A percentile compares a stretch with the other conserved stretches of the same genome.
phyloP scores from a whole-genome alignment of 2,113 vertebrate species.

The Pachypanchax playfairii region DNA sequence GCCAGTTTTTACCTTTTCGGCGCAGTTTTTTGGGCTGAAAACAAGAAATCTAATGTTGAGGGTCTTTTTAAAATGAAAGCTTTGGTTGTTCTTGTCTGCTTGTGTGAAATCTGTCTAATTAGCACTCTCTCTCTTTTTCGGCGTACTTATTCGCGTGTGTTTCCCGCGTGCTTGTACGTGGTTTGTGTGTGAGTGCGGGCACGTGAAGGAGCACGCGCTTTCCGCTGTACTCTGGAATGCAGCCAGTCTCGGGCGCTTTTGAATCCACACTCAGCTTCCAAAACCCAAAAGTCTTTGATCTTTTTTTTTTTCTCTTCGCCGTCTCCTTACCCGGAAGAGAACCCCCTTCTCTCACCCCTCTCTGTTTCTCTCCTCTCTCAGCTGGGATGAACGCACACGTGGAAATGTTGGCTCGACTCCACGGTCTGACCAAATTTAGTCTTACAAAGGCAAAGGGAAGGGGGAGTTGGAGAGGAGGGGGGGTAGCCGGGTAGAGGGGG shows the following conservation, averaged over 20 bases:
- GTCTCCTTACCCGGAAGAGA: slow-evolving; percentile 98
- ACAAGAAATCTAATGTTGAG: slow-evolving; percentile 53
- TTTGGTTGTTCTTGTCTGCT: slow-evolving; percentile 61
- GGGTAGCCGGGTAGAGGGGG: slow-evolving; percentile 58
- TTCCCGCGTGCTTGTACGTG: slow-evolving; percentile 10
- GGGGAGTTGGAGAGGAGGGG: slow-evolving; percentile 29
- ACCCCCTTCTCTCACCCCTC: slow-evolving; percentile 80
- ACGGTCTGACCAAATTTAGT: slow-evolving; percentile 95
- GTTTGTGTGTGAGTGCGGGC: slow-evolving; percentile 18
- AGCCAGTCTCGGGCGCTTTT: slow-evolving; percentile 85
- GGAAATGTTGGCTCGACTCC: slow-evolving; percentile 93
- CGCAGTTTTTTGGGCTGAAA: slow-evolving; percentile 52
- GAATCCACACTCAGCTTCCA: slow-evolving; percentile 89
- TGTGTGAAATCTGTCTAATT: slow-evolving; percentile 72
- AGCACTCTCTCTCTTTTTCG: slow-evolving; percentile 32
- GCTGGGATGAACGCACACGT: slow-evolving; percentile 96
- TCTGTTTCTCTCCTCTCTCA: slow-evolving; percentile 82
- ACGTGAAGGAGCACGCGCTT: slow-evolving; percentile 64
- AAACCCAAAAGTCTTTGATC: slow-evolving; percentile 96
- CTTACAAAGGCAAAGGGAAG: slow-evolving; percentile 89
- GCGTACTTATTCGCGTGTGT: slow-evolving; percentile 25
- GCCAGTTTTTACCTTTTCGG: slow-evolving; percentile 32
- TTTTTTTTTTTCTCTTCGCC: slow-evolving; percentile 73
- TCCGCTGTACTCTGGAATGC: slow-evolving; percentile 86
- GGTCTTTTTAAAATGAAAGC: slow-evolving; percentile 49